Conservation (phyloP, 1,140 invertebrate genomes). For the Caerostris extrusa region DNA sequence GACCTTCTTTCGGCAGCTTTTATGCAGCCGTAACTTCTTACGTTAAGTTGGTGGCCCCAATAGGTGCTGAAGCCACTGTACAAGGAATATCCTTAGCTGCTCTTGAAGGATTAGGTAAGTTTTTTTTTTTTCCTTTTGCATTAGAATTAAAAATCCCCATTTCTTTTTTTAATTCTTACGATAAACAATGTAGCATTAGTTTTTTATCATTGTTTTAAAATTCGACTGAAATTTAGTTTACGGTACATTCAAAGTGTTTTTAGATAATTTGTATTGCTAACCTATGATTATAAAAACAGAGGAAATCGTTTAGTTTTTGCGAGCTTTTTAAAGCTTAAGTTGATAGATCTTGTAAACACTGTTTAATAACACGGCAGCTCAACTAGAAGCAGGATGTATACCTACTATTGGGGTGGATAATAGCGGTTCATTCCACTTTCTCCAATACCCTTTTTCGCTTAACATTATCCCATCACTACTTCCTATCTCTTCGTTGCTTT, state of each 20-base stretch:
- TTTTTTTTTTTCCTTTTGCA: not conserved
- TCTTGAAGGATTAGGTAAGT: slow-evolving; percentile 78
- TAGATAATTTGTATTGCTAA: not conserved
- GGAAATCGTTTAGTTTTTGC: not conserved
- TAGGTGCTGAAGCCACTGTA: slow-evolving; percentile 84
- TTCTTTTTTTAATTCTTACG: too few relatives aligned
- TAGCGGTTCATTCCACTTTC: too few relatives aligned
- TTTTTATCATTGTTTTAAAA: not conserved
- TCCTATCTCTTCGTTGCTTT: too few relatives aligned
- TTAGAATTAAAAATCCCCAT: not conserved
- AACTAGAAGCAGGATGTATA: too few relatives aligned
- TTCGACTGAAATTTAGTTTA: not conserved
- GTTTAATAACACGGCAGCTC: too few relatives aligned
- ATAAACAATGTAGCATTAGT: too few relatives aligned
- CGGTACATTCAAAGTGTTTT: not conserved
- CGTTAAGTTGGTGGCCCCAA: slow-evolving; percentile 90
- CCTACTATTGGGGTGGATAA: too few relatives aligned
- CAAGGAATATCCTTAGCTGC: slow-evolving; percentile 89
- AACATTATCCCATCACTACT: too few relatives aligned
- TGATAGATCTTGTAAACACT: too few relatives aligned
- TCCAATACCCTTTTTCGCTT: too few relatives aligned
- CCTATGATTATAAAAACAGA: not conserved
- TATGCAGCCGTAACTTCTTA: slow-evolving; percentile 94
- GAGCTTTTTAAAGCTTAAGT: too few relatives aligned
- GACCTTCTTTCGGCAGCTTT: slow-evolving; percentile 92